Evolutionary conservation across 2,888 invertebrate species (phyloP), one percentile per base, ranked within the genome.

Genomic region (Willowsia nigromaculata): DNA sequence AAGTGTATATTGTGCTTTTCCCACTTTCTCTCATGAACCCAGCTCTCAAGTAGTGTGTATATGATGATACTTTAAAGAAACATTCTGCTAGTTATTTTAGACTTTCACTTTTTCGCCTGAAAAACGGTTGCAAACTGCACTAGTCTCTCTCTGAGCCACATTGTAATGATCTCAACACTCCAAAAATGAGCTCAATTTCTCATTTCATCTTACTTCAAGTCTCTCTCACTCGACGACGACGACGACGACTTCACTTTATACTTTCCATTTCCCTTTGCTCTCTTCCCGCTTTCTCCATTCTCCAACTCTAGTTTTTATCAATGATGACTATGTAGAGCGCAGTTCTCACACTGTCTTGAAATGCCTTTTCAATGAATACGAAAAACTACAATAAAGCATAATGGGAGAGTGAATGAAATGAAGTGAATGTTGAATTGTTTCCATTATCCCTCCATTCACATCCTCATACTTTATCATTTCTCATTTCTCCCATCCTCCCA

Each of bases 151-250:
- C n/a, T n/a, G n/a, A 68, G 65, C 18, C 37, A 37, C 65, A 68
- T 68, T 68, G 37, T 18, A 68, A 68, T 68, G 33, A 68, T 68
- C 65, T 68, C 65, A 37, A 37, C 65, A 68, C 37, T 68, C 37
- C 65, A 18, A 68, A 81, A 65, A 82, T 82, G 65, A 82, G 82
- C 65, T 82, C 65, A 65, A 82, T 82, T 82, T 65, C 82, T 82
- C 87, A 87, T 87, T 87, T 81, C 81, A 18, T 68, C 65, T 68
- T 9, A 7, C 37, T 68, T 37, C 9, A 9, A 27, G 0, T 13
- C 37, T 68, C 37, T 68, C 27, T 68, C 65, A 11, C 65, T 59
- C 27, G 25, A 59, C 59, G 18, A n/a, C n/a, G n/a, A n/a, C n/a
- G n/a, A 53, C 53, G n/a, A 18, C 25, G 9, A 13, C 27, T 59